phyloP scores from a whole-genome alignment of 2,888 invertebrate genomes.

The Xestia xanthographa region DNA sequence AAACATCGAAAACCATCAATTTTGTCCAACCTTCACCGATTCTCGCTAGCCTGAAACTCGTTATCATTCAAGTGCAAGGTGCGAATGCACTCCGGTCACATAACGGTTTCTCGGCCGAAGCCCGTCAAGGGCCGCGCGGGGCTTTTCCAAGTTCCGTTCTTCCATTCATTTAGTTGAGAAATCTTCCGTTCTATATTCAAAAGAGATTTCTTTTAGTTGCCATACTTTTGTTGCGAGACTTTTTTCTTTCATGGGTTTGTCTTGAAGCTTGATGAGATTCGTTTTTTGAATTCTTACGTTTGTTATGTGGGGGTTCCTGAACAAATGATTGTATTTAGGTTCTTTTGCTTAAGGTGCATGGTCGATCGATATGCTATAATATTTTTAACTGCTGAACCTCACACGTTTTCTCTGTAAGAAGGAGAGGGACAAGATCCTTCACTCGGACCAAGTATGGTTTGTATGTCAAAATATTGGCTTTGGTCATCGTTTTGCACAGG shows the following conservation, averaged over 20 bases:
- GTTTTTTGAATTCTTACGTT: neutral
- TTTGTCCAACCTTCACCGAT: neutral
- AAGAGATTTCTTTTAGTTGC: slow-evolving; percentile 27
- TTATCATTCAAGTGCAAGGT: slow-evolving; percentile 55
- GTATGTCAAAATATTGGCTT: neutral
- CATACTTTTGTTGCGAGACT: neutral
- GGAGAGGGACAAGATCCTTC: neutral
- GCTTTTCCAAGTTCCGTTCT: slow-evolving; percentile 36
- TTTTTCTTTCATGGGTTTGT: neutral
- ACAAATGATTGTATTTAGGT: neutral
- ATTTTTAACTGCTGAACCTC: neutral
- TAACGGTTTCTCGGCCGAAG: slow-evolving; percentile 66
- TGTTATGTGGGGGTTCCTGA: neutral
- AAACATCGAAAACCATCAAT: neutral
- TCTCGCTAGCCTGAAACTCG: slow-evolving; percentile 15
- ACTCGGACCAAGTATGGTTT: neutral
- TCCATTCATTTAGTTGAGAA: slow-evolving; percentile 26
- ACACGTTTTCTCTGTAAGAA: neutral
- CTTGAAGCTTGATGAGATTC: neutral
- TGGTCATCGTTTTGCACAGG: neutral
- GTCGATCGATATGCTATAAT: neutral
- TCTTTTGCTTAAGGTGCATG: neutral
- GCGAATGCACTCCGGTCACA: slow-evolving; percentile 60
- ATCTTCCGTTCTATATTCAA: slow-evolving; percentile 14
- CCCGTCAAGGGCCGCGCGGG: slow-evolving; percentile 44